Evolutionary conservation across 2,113 vertebrate species (phyloP), one percentile per base, ranked within the genome.

Genomic region (Eleginops maclovinus): DNA sequence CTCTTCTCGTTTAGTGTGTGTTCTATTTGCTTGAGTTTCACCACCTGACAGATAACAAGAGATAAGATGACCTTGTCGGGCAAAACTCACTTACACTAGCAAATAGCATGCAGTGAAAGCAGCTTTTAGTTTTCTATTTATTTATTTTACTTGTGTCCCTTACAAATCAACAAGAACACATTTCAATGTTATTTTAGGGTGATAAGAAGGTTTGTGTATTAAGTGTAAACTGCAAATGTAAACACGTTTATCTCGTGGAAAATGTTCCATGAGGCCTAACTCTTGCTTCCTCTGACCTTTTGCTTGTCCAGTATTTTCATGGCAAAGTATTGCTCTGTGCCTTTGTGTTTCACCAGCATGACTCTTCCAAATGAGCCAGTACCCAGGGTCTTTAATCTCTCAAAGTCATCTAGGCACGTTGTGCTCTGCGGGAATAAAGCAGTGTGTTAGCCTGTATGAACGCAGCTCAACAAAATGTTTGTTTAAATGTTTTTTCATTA

Each of bases 291-390:
- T 95, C 96, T 68, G 64, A 99, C 98, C 97, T 99, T 99, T 92
- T 99, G 98, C 94, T 99, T 99, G 93, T 99, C 98, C 95, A 99
- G 93, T 93, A 99, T 97, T 94, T 99, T 99, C 98, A 99, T 99
- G 85, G 98, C 98, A 72, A 97, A 99, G 95, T 98, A 98, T 94
- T 99, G 97, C 88, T 99, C 98, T 90, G 97, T 96, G 87, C 95
- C 94, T 95, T 97, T 99, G 91, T 98, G 97, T 93, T 99, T 99
- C 85, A 99, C 98, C 93, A 99, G 88, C 97, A 99, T 99, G 87
- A 99, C 98, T 94, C 98, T 97, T 61, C 98, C 98, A 22, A 99
- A 99, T n/a, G 98, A 99, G 88, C 98, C 98, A 0, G 98, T 99
- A 86, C 98, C 98, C 88, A 99, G 94, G 2, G 98, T 99, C 93